Evolutionary conservation across 2,888 invertebrate species (phyloP), one percentile per base, ranked within the genome.

Genomic region (Drosophila testacea): DNA sequence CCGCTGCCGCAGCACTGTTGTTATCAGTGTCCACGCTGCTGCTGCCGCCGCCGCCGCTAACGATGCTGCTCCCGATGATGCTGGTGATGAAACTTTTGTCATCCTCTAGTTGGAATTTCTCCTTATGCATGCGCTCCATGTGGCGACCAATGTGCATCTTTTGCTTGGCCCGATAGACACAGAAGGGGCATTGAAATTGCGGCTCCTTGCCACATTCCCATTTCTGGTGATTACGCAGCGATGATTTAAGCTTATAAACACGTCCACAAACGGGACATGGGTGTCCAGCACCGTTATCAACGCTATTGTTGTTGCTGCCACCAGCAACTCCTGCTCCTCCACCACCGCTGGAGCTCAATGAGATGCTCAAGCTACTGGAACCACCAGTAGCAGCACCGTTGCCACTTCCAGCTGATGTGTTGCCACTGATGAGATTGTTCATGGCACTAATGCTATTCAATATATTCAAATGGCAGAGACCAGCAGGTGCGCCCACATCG

Each of bases 191-290:
- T 91, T 95, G 95, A 92, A 96, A 96, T 92, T 96, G 96, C 22
- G 96, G 96, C 92, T 96, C 96, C 92, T 96, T 96, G 90, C 96
- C 96, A 92, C 96, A 96, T 93, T 96, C 96, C 96, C 96, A 96
- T 92, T 96, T 96, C 93, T 96, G 96, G 91, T 96, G 96, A 92
- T 96, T 96, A 72, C 96, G 94, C 88, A 96, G 93, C 69, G 97
- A 97, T 82, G 96, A 96, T 93, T 97, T 97, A 81, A 97, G 94
- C 92, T 97, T 97, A 93, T 97, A 97, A 75, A 96, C 95, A 79
- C 97, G 94, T 71, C 96, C 96, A 93, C 97, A 97, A 89, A 96
- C 96, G 61, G 96, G 95, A 93, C 96, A 96, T 67, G 95, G 94
- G 94, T 96, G 96, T 90, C 94, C 94, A 77, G 94, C 91, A 92